These are phyloP conservation scores for Triops cancriformis DNA, from an alignment of 1,140 invertebrate species.

Conservation along the genomic window DNA sequence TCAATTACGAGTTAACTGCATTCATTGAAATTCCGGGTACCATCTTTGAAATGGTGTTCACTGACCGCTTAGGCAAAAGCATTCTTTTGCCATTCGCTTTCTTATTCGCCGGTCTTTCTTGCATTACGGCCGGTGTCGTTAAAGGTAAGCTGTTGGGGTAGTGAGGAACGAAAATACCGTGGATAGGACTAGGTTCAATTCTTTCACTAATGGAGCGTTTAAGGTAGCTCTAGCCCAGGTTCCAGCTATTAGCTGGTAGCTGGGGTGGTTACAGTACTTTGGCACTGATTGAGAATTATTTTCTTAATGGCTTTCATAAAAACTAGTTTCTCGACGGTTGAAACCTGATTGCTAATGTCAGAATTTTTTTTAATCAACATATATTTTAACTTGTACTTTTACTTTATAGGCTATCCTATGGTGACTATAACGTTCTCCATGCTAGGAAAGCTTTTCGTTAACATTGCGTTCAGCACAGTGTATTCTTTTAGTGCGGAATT, in stretches of 20 bases:
- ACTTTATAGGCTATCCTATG: background rate
- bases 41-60: slow-evolving; percentile 23
- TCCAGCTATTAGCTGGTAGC: too few species aligned
- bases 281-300: too few species aligned
- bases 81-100: background rate
- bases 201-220: too few species aligned
- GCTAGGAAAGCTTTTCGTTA: background rate
- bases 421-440: slow-evolving; percentile 7
- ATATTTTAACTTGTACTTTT: too few species aligned
- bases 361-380: too few species aligned
- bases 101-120: slow-evolving; percentile 9
- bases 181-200: too few species aligned
- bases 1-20: slow-evolving; percentile 27
- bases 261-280: too few species aligned
- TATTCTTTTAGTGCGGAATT: slow-evolving; percentile 15
- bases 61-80: slow-evolving; percentile 25
- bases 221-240: too few species aligned
- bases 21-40: slow-evolving; percentile 27
- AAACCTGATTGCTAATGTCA: too few species aligned
- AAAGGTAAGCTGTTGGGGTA: slow-evolving; percentile 4
- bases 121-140: slow-evolving; percentile 18
- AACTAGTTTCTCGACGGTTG: too few species aligned
- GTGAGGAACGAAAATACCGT: too few species aligned
- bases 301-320: too few species aligned
- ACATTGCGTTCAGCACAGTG: background rate